Base-by-base conservation (phyloP, 2,113 vertebrate species). In the Clinocottus analis region DNA sequence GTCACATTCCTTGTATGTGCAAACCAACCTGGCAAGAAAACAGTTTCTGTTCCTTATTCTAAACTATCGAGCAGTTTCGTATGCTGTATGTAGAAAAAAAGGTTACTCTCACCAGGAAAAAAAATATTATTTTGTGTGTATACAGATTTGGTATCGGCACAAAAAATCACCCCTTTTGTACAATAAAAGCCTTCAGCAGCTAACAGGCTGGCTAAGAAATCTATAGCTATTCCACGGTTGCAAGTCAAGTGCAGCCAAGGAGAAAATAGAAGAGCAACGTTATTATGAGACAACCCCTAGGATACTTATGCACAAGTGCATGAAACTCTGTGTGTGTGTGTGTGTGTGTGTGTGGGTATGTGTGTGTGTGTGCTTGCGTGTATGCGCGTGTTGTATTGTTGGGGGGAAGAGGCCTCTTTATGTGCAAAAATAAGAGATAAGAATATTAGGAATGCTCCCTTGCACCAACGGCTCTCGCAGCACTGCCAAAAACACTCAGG, bases 201-300 rank as follows among this genome's bases (percentile, higher is more conserved):
- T 83, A 83, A 88, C 73, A 53, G 66, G 53, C 12, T 82, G 78
- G 78, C 84, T 79, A 51, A 79, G 71, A 88, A 85, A 91, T 92
- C 85, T 69, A 86, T 84, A 81, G 68, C 83, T 82, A 80, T 90
- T 85, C 76, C 75, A 84, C 89, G 80, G 72, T 83, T 59, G 79
- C 80, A 77, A 78, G 43, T 58, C 85, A 63, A 55, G 83, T 73
- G 83, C 87, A 85, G 23, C 73, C 86, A 75, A 85, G 84, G 77
- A 90, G 86, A 84, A 92, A 91, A 87, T 89, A 69, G 70, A 88
- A 75, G 69, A 78, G 69, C 59, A 71, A 70, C 70, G 79, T 85
- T 87, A 75, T 89, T 89, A 75, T 79, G 37, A 82, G 45, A 21
- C 75, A 65, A 23, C 53, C 85, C 66, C 66, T 31, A 69, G 67